These are phyloP conservation scores for Harpagifer antarcticus DNA, from an alignment of 2,797 vertebrate species.

Conservation along the genomic window DNA sequence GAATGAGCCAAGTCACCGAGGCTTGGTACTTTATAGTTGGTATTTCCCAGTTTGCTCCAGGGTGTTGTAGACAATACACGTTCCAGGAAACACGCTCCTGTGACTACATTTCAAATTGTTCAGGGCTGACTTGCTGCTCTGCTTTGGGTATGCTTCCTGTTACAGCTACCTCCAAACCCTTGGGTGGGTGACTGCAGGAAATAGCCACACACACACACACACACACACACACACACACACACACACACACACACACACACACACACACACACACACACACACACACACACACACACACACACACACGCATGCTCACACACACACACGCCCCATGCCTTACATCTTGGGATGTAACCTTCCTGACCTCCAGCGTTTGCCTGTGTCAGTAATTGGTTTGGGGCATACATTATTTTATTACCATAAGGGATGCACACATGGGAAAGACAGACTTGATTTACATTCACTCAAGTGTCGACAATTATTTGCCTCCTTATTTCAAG, in stretches of 20 bases:
- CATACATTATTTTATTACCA: constrained; percentile 35
- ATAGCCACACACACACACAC: constrained; percentile 10
- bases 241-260: neutral
- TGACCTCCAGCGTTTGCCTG: constrained; percentile 30
- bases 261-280: neutral
- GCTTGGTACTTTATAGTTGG: neutral
- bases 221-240: too few relatives aligned
- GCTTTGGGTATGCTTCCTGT: constrained; percentile 64
- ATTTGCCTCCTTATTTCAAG: neutral
- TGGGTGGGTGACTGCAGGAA: constrained; percentile 63
- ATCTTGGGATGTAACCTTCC: constrained; percentile 18
- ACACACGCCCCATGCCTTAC: constrained; percentile 2
- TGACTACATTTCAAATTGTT: constrained; percentile 61
- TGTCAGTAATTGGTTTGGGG: constrained; percentile 16
- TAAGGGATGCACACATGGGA: constrained; percentile 21
- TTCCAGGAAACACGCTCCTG: constrained; percentile 63
- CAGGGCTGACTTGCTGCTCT: constrained; percentile 54
- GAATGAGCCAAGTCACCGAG: neutral
- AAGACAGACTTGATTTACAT: neutral
- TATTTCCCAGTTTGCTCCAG: constrained; percentile 29
- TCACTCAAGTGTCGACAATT: neutral
- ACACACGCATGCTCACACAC: neutral
- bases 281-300: neutral
- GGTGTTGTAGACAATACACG: constrained; percentile 57
- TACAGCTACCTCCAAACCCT: constrained; percentile 45